Conservation (phyloP, 1,140 invertebrate species). For the Tetragnatha versicolor region DNA sequence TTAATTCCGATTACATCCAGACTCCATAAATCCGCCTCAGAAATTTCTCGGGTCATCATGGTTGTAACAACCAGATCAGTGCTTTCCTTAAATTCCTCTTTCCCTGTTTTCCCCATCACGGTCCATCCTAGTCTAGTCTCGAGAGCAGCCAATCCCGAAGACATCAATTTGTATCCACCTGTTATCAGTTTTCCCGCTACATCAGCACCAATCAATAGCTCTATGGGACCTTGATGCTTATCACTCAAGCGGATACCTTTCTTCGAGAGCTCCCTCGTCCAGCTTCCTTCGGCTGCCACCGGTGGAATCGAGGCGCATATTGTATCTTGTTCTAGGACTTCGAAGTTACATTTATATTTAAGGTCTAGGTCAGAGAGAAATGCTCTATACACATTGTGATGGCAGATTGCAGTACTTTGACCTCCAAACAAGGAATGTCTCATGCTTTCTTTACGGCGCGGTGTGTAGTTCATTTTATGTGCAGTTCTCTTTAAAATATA, state of each 20-base stretch:
- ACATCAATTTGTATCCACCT: not conserved
- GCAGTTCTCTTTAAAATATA: not conserved
- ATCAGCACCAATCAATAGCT: too few species aligned
- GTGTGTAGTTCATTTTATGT: not conserved
- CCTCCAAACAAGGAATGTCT: not conserved
- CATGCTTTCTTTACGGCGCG: not conserved
- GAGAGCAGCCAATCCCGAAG: not conserved
- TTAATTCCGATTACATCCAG: not conserved
- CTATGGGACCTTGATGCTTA: too few species aligned
- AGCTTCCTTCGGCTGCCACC: too few species aligned
- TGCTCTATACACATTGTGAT: not conserved
- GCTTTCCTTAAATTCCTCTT: not conserved
- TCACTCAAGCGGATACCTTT: too few species aligned
- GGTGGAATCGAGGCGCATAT: not conserved
- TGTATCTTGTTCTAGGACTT: not conserved
- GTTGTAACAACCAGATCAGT: not conserved
- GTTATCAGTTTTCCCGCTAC: not conserved
- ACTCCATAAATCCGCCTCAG: not conserved
- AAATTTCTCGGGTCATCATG: too few species aligned
- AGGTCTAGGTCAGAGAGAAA: not conserved
- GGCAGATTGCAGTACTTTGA: not conserved
- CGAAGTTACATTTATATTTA: not conserved
- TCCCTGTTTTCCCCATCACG: not conserved
- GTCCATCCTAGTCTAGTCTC: conserved; percentile 1
- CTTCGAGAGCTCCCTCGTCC: too few species aligned